A percentile compares a stretch with the other conserved stretches of the same genome.
Evolutionary conservation across 1,140 invertebrate genomes (phyloP).

Genomic region (Probaryconus sp.): DNA sequence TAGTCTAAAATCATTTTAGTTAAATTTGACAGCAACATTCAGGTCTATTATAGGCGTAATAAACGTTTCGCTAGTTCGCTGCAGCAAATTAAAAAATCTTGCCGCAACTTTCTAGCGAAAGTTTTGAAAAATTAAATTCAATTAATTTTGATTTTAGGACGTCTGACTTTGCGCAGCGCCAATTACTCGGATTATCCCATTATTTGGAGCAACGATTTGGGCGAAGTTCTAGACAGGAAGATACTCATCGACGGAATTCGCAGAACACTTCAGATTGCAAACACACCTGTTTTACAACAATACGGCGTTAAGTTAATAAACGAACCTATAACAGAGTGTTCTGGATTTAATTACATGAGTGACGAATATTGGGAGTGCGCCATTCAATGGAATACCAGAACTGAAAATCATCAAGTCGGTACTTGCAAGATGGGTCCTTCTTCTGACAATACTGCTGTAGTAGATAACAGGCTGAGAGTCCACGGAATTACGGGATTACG

Average conservation of each 20-base stretch:
- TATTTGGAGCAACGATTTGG: conserved; percentile 81
- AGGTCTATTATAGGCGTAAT: too few species aligned
- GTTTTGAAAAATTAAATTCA: background rate
- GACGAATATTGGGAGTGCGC: conserved; percentile 81
- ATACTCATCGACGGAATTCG: conserved; percentile 75
- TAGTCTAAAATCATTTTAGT: too few species aligned
- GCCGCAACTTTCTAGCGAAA: too few species aligned
- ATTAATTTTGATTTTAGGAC: conserved; percentile 76
- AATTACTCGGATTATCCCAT: conserved; percentile 80
- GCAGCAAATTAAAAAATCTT: too few species aligned
- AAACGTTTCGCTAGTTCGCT: too few species aligned
- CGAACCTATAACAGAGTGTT: conserved; percentile 54
- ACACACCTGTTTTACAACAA: conserved; percentile 63
- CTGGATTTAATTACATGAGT: conserved; percentile 52
- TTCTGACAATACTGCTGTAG: conserved; percentile 74
- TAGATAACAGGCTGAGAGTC: conserved; percentile 76
- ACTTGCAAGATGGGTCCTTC: conserved; percentile 81
- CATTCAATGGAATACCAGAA: conserved; percentile 73
- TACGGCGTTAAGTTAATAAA: conserved; percentile 54
- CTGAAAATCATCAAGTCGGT: conserved; percentile 80
- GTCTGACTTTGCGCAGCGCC: conserved; percentile 68
- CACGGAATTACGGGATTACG: conserved; percentile 83
- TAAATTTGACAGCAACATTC: too few species aligned
- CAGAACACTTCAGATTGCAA: conserved; percentile 61
- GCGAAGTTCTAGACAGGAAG: conserved; percentile 70